Evolutionary conservation across 2,113 vertebrate genomes (phyloP).

Genomic region (Tylochromis polylepis): DNA sequence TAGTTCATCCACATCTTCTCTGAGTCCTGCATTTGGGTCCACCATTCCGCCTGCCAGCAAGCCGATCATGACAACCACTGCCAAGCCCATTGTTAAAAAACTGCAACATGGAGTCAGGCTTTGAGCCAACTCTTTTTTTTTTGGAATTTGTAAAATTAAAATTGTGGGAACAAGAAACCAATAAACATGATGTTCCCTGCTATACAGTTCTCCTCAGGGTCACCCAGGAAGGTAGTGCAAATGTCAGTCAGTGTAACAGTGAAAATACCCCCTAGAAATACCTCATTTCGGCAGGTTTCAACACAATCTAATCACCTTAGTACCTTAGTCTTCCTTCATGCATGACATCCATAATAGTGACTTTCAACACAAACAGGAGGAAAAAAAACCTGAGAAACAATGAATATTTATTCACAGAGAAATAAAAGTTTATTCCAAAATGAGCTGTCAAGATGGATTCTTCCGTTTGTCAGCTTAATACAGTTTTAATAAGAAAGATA

Average conservation of each 20-base stretch:
- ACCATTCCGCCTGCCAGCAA: no score
- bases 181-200: not conserved
- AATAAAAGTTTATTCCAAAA: not conserved
- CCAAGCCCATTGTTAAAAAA: not conserved
- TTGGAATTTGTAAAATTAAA: not conserved
- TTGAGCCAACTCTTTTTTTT: not conserved
- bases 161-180: not conserved
- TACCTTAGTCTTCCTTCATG: not conserved
- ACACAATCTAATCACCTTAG: slow-evolving; percentile 13
- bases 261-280: not conserved
- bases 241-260: not conserved
- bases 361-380: not conserved
- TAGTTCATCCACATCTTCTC: no score
- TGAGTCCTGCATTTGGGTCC: no score
- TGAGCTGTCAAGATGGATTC: not conserved
- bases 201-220: not conserved
- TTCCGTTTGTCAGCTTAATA: not conserved
- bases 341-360: not conserved
- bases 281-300: slow-evolving; percentile 20
- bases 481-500: not conserved
- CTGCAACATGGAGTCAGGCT: no score
- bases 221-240: not conserved
- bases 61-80: no score
- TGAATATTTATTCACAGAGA: not conserved
- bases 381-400: not conserved